Conservation (phyloP, 2,888 invertebrate genomes). For the Philereme vetulata region DNA sequence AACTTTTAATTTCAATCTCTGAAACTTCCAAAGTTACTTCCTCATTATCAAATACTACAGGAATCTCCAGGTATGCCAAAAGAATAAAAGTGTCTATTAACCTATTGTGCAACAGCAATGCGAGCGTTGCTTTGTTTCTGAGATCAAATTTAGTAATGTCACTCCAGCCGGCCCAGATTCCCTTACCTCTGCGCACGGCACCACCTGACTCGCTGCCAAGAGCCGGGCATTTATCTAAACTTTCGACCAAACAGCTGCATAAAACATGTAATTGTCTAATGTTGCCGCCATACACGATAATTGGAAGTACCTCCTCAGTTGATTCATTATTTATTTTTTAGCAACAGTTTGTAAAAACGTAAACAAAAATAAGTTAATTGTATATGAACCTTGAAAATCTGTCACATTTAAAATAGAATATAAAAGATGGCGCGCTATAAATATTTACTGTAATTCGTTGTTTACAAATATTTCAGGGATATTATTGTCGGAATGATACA, state of each 20-base stretch:
- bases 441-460: constrained; percentile 13
- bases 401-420: constrained; percentile 8
- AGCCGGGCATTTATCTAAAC: constrained; percentile 41
- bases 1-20: not conserved
- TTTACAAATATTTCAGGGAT: constrained; percentile 29
- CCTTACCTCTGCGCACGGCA: constrained; percentile 80
- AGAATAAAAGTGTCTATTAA: constrained; percentile 26
- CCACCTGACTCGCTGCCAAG: constrained; percentile 73
- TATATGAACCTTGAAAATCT: constrained; percentile 7
- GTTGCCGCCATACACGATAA: constrained; percentile 18
- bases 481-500: constrained; percentile 28
- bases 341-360: constrained; percentile 8
- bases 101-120: constrained; percentile 39
- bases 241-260: constrained; percentile 37
- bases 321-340: constrained; percentile 6
- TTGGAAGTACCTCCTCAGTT: constrained; percentile 2
- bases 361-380: constrained; percentile 1
- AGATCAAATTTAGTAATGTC: constrained; percentile 82
- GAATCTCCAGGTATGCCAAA: constrained; percentile 23
- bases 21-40: constrained; percentile 5
- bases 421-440: constrained; percentile 11
- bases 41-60: constrained; percentile 2
- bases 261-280: constrained; percentile 34
- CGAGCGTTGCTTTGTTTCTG: constrained; percentile 69
- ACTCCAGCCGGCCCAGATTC: constrained; percentile 82